These are phyloP conservation scores for Sminthurides aquaticus DNA, from an alignment of 2,888 invertebrate genomes.

Conservation along the genomic window DNA sequence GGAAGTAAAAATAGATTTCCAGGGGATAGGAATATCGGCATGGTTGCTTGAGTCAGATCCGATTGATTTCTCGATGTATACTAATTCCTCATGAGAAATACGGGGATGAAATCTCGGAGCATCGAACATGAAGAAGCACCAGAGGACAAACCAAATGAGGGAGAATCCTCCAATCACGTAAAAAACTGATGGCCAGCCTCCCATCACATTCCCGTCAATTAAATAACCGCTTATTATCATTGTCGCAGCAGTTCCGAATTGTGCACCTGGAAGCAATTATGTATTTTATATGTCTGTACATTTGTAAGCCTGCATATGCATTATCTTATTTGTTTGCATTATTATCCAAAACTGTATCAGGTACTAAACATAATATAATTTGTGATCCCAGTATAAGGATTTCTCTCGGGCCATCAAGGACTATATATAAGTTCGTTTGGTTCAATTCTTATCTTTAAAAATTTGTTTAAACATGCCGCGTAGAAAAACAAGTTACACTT, in stretches of 20 bases:
- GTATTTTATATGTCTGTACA: too few relatives aligned
- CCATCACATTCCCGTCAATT: slow-evolving; percentile 64
- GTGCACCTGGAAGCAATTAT: slow-evolving; percentile 66
- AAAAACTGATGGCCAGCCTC: slow-evolving; percentile 83
- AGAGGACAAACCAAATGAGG: slow-evolving; percentile 72
- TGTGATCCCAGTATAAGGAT: too few relatives aligned
- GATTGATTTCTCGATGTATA: slow-evolving; percentile 50
- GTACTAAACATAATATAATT: too few relatives aligned
- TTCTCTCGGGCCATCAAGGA: too few relatives aligned
- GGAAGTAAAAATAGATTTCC: slow-evolving; percentile 65
- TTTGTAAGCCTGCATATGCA: not conserved
- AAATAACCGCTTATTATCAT: slow-evolving; percentile 76
- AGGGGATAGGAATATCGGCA: slow-evolving; percentile 63
- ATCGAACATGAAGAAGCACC: slow-evolving; percentile 67
- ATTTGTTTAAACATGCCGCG: too few relatives aligned
- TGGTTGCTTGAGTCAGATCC: slow-evolving; percentile 14
- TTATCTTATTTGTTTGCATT: not conserved
- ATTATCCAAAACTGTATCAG: not conserved
- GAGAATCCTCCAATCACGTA: slow-evolving; percentile 70
- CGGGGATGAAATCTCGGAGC: slow-evolving; percentile 65
- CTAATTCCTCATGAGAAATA: slow-evolving; percentile 64
- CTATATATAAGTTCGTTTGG: too few relatives aligned
- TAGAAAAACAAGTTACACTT: too few relatives aligned
- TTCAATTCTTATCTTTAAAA: too few relatives aligned
- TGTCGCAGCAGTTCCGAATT: slow-evolving; percentile 82